phyloP scores from a whole-genome alignment of 2,797 vertebrate genomes.

The Octomys mimax region DNA sequence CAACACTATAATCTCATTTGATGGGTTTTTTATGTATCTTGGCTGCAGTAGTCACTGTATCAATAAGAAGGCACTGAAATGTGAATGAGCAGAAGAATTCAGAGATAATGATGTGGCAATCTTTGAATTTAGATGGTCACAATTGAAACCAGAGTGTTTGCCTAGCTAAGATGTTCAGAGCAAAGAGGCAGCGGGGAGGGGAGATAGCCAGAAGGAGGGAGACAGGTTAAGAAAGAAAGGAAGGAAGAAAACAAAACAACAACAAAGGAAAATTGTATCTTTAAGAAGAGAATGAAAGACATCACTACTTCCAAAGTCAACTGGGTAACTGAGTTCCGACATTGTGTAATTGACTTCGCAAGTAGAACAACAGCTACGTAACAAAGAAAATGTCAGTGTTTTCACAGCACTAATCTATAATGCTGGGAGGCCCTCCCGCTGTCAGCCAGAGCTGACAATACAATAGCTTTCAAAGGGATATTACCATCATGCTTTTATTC shows the following conservation, averaged over 20 bases:
- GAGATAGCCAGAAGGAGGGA: constrained; percentile 21
- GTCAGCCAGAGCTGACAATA: constrained; percentile 91
- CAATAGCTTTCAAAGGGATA: constrained; percentile 92
- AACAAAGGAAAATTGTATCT: constrained; percentile 89
- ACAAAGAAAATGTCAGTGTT: constrained; percentile 92
- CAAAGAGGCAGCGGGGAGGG: neutral
- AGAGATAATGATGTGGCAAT: constrained; percentile 84
- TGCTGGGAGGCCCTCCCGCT: constrained; percentile 91
- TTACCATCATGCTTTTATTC: constrained; percentile 91
- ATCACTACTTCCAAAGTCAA: constrained; percentile 89
- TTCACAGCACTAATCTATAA: constrained; percentile 92
- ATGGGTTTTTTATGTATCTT: constrained; percentile 85
- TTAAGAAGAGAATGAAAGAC: constrained; percentile 89
- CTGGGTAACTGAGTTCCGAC: constrained; percentile 90
- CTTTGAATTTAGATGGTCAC: constrained; percentile 86
- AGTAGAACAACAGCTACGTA: constrained; percentile 90
- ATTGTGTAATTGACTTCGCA: constrained; percentile 92
- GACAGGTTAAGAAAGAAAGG: constrained; percentile 6
- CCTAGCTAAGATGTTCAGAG: constrained; percentile 77
- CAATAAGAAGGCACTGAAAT: constrained; percentile 84
- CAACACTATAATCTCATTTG: constrained; percentile 83
- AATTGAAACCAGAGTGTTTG: constrained; percentile 83
- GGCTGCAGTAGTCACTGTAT: constrained; percentile 84
- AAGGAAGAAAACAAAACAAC: constrained; percentile 71
- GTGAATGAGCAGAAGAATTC: constrained; percentile 88